These are phyloP conservation scores for Actenoides lindsayi DNA, from an alignment of 2,113 vertebrate species.

Conservation along the genomic window DNA sequence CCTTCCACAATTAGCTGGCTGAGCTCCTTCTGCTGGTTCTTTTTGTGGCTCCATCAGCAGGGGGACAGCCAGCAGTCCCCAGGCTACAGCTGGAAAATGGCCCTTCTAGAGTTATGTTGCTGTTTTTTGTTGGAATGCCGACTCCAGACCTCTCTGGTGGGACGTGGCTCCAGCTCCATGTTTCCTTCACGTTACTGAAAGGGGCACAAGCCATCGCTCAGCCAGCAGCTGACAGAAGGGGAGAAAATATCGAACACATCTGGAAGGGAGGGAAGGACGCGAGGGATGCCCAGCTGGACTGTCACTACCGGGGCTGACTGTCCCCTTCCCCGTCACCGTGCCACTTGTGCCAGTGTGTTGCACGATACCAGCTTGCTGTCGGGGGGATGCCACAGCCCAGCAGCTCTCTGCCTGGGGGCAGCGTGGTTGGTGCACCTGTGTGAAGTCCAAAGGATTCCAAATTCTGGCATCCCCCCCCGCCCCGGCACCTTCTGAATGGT, in stretches of 20 bases:
- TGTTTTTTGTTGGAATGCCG: background rate
- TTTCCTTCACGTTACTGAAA: background rate
- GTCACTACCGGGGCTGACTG: background rate
- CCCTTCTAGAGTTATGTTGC: background rate
- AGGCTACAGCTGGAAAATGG: background rate
- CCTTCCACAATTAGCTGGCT: rapidly evolving
- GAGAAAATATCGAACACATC: no score
- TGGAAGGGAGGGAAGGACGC: background rate
- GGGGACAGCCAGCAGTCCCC: background rate
- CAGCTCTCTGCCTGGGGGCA: background rate
- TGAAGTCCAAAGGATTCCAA: background rate
- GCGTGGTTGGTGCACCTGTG: background rate
- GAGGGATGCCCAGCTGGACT: background rate
- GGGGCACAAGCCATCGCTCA: background rate
- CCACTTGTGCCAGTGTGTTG: no score
- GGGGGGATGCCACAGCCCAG: background rate
- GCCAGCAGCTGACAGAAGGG: background rate
- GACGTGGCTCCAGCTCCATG: background rate
- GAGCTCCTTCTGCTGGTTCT: background rate
- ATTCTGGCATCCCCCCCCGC: background rate
- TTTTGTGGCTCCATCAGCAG: background rate
- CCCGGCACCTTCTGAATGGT: background rate
- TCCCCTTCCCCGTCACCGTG: background rate
- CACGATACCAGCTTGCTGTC: background rate
- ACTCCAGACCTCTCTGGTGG: background rate